A percentile compares a stretch with the other conserved stretches of the same genome.
Conservation (phyloP, 2,888 invertebrate species). For the Bursaphelenchus okinawaensis region DNA sequence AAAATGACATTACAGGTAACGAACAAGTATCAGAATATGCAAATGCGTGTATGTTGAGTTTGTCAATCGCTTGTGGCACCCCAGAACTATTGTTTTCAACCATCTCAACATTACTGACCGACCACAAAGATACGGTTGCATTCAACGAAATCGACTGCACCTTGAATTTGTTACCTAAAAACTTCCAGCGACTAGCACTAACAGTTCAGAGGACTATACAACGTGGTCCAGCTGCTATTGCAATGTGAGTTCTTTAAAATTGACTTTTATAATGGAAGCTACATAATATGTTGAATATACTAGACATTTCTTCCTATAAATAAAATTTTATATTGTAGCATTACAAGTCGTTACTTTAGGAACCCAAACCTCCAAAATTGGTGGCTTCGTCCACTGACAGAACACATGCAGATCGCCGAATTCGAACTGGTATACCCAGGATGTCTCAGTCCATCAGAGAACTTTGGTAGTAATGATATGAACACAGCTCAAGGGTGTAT, state of each 20-base stretch:
- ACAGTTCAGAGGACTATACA: conserved; percentile 32
- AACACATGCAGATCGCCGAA: conserved; percentile 18
- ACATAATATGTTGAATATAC: too few relatives aligned
- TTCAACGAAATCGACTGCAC: conserved; percentile 23
- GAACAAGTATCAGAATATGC: conserved; percentile 73
- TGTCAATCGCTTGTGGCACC: conserved; percentile 86
- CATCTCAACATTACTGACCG: conserved; percentile 28
- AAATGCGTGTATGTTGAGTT: conserved; percentile 81
- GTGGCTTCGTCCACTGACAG: conserved; percentile 15
- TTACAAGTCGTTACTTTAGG: not conserved
- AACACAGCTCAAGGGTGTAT: conserved; percentile 12
- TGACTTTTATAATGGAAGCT: too few relatives aligned
- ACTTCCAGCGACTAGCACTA: conserved; percentile 40
- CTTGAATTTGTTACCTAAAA: conserved; percentile 39
- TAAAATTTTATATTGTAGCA: too few relatives aligned
- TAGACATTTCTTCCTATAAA: too few relatives aligned
- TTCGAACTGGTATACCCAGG: conserved; percentile 24
- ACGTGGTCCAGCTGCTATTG: conserved; percentile 3
- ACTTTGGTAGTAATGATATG: not conserved
- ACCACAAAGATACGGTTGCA: conserved; percentile 24
- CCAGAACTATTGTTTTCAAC: conserved; percentile 45
- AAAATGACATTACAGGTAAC: conserved; percentile 25
- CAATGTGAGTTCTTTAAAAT: too few relatives aligned
- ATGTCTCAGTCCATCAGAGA: conserved; percentile 24
- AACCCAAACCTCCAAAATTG: conserved; percentile 9